Percentiles rank a stretch among this genome's conserved stretches.
Evolutionary conservation across 2,888 invertebrate genomes (phyloP).

Genomic region (Agrotis exclamationis): DNA sequence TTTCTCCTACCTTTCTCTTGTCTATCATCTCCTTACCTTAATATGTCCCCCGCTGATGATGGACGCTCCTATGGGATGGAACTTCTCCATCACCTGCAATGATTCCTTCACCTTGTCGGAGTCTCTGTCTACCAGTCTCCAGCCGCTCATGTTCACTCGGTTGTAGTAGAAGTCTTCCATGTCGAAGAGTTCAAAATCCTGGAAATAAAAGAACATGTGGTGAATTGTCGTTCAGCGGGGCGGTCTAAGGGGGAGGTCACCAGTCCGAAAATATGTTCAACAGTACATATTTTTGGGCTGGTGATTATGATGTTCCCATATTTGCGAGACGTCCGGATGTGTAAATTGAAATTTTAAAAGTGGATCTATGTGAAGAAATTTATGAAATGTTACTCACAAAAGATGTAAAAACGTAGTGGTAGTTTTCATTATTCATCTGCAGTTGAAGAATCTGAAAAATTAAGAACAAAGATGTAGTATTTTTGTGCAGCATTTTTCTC

Average conservation of each 20-base stretch:
- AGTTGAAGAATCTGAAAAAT: constrained; percentile 96
- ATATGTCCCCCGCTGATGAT: constrained; percentile 93
- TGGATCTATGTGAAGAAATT: too few species aligned
- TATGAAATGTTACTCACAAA: constrained; percentile 93
- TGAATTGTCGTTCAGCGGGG: too few species aligned
- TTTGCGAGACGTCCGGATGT: too few species aligned
- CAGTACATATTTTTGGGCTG: too few species aligned
- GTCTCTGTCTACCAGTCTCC: constrained; percentile 96
- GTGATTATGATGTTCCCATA: too few species aligned
- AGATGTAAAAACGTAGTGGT: constrained; percentile 98
- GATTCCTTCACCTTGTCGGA: constrained; percentile 94
- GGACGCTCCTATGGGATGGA: constrained; percentile 96
- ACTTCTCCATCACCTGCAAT: constrained; percentile 96
- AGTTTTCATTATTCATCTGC: constrained; percentile 98
- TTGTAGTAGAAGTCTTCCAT: constrained; percentile 98
- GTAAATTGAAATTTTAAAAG: too few species aligned
- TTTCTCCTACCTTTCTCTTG: too few species aligned
- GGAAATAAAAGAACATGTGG: constrained; percentile 18
- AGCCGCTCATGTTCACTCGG: constrained; percentile 98
- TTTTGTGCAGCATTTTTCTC: too few species aligned
- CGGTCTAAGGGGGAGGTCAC: too few species aligned
- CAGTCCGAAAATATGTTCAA: too few species aligned
- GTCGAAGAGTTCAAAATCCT: constrained; percentile 97
- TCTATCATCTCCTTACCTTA: constrained; percentile 73
- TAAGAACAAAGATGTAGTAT: constrained; percentile 4